Evolutionary conservation across 1,140 invertebrate genomes (phyloP).

Genomic region (Euwallacea similis): DNA sequence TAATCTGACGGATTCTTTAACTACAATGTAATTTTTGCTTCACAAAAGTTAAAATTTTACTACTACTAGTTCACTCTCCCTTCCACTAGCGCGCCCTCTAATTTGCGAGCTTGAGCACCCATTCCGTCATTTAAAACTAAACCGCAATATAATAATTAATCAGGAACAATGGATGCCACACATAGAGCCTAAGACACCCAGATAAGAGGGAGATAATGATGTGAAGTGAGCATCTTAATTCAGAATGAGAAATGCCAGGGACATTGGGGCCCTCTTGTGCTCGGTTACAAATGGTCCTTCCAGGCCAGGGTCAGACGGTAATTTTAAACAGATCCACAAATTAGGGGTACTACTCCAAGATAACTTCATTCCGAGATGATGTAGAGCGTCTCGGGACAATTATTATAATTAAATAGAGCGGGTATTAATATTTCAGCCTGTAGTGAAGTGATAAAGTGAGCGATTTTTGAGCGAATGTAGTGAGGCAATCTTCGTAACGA

Average conservation of each 20-base stretch:
- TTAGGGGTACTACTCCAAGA: slow-evolving; percentile 30
- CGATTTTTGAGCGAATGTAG: slow-evolving; percentile 9
- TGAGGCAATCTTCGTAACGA: slow-evolving; percentile 36
- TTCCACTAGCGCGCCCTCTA: no score
- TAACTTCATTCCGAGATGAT: slow-evolving; percentile 36
- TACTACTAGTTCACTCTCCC: no score
- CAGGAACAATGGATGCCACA: background rate
- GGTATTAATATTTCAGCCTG: background rate
- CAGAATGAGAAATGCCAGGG: slow-evolving; percentile 38
- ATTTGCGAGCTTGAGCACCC: no score
- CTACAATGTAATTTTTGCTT: no score
- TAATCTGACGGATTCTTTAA: no score
- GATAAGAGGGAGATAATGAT: slow-evolving; percentile 32
- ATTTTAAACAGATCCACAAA: slow-evolving; percentile 40
- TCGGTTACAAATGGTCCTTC: slow-evolving; percentile 36
- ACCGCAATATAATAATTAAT: background rate
- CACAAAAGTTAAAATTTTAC: no score
- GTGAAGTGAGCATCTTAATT: slow-evolving; percentile 39
- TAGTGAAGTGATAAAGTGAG: background rate
- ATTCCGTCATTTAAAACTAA: no score
- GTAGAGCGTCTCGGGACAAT: background rate
- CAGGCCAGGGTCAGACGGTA: slow-evolving; percentile 34
- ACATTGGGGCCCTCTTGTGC: slow-evolving; percentile 23
- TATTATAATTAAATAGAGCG: background rate
- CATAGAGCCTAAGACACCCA: background rate